Conservation (phyloP, 2,888 invertebrate species). For the Rhyacophila evoluta region DNA sequence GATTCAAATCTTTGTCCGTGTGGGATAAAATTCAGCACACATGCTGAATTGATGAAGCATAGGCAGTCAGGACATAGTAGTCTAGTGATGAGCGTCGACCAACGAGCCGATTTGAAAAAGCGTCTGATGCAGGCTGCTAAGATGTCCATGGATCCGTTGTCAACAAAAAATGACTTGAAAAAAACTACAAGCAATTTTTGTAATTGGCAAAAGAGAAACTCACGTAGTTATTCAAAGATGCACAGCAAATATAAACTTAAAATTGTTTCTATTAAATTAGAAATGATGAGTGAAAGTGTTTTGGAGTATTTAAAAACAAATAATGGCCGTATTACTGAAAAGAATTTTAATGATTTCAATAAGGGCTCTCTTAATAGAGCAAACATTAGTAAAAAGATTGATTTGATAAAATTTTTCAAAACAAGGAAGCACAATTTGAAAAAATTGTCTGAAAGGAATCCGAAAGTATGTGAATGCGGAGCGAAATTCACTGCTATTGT, state of each 20-base stretch:
- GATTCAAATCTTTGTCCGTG: conserved; percentile 38
- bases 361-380: too few species aligned
- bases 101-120: background rate
- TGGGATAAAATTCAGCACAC: background rate
- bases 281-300: background rate
- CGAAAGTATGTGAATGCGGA: background rate
- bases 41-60: background rate
- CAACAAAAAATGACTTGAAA: background rate
- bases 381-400: background rate
- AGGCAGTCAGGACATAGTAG: background rate
- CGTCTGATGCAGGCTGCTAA: background rate
- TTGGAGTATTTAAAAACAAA: background rate
- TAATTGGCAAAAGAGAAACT: background rate
- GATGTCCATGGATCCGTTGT: background rate
- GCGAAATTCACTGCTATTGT: background rate
- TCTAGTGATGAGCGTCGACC: background rate
- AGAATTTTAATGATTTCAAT: too few species aligned
- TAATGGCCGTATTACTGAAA: background rate
- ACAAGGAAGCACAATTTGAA: background rate
- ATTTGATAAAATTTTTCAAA: background rate
- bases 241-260: background rate
- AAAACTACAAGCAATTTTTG: background rate
- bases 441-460: background rate
- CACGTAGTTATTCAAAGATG: background rate
- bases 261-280: background rate